A percentile compares a stretch with the other conserved stretches of the same genome.
Evolutionary conservation across 2,888 invertebrate species (phyloP).

Genomic region (Neocrepidodera transversa): DNA sequence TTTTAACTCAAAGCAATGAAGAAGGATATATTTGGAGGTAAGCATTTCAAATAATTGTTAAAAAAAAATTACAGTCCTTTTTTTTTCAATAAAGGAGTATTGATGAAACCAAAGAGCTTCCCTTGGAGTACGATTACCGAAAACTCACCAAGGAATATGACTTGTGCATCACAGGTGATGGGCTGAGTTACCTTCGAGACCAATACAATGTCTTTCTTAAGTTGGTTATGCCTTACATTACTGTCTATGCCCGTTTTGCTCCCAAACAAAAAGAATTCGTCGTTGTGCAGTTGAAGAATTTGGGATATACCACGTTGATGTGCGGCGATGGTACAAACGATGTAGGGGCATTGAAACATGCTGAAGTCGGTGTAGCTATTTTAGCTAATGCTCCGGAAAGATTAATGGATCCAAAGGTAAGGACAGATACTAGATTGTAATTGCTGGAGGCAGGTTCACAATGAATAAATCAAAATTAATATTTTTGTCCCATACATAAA

Average conservation of each 20-base stretch:
- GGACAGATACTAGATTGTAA: too few species aligned
- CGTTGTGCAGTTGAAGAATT: constrained; percentile 84
- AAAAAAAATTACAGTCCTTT: too few species aligned
- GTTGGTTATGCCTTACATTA: constrained; percentile 82
- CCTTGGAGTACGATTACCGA: constrained; percentile 60
- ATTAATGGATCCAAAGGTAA: constrained; percentile 56
- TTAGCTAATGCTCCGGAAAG: constrained; percentile 81
- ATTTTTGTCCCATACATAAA: too few species aligned
- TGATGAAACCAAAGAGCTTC: constrained; percentile 66
- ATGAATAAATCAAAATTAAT: too few species aligned
- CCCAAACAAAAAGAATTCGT: constrained; percentile 99
- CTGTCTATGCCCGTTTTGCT: constrained; percentile 95
- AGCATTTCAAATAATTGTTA: not conserved
- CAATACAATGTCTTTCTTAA: constrained; percentile 69
- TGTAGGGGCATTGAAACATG: constrained; percentile 98
- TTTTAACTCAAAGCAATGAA: constrained; percentile 63
- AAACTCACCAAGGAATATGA: constrained; percentile 79
- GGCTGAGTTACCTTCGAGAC: constrained; percentile 73
- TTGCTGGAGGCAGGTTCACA: too few species aligned
- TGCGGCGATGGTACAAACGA: constrained; percentile 99
- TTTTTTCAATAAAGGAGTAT: constrained; percentile 59
- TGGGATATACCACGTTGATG: constrained; percentile 94
- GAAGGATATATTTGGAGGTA: constrained; percentile 75
- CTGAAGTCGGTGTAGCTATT: constrained; percentile 94
- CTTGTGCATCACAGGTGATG: constrained; percentile 95